phyloP scores from a whole-genome alignment of 35 echinoderm and acorn worm genomes.

The Amphiura filiformis region DNA sequence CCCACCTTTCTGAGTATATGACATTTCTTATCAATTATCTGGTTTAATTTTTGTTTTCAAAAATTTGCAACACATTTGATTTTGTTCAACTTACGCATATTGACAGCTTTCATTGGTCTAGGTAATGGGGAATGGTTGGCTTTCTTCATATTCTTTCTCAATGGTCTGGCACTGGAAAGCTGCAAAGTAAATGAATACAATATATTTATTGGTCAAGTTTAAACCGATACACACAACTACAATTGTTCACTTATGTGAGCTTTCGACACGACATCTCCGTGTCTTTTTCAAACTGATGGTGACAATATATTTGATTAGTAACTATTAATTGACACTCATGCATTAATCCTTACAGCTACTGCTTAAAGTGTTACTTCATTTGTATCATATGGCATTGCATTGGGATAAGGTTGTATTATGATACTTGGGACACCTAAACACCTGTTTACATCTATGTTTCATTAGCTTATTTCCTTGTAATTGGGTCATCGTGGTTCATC shows the following conservation, averaged over 20 bases:
- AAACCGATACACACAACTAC: no score
- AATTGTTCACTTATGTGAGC: no score
- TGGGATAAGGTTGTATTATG: neutral
- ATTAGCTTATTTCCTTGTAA: no score
- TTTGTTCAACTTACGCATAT: constrained; percentile 50
- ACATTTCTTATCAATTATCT: no score
- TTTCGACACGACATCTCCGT: no score
- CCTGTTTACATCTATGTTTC: no score
- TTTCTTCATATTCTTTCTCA: constrained; percentile 94
- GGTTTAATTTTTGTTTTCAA: no score
- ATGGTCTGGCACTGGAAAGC: constrained; percentile 82
- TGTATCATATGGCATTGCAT: neutral
- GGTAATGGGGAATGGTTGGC: constrained; percentile 82
- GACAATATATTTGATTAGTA: neutral
- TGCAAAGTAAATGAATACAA: constrained; percentile 28
- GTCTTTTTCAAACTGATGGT: no score
- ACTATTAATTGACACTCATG: neutral
- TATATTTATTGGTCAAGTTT: neutral
- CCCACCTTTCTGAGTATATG: no score
- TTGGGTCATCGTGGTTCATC: no score
- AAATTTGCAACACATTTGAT: no score
- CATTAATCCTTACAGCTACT: neutral
- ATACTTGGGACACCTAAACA: neutral
- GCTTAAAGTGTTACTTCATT: neutral
- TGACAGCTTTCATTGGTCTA: constrained; percentile 74